Conservation (phyloP, 1,140 invertebrate species). For the Drosophila yakuba region DNA sequence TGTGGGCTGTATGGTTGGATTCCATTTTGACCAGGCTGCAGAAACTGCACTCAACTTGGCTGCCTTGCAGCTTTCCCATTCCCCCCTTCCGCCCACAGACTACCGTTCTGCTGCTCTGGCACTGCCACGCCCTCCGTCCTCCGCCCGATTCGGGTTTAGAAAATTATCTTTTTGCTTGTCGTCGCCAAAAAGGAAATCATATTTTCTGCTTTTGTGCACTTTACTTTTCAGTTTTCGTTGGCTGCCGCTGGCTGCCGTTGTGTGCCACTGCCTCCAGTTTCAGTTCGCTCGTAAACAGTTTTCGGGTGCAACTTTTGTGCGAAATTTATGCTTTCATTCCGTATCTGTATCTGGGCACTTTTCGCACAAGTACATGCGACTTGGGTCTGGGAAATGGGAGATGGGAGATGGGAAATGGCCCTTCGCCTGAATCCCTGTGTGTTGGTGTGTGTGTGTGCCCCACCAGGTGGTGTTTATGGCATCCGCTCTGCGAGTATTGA, state of each 20-base stretch:
- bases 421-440: conserved; percentile 14
- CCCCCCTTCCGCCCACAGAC: not conserved
- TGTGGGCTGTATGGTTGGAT: conserved; percentile 29
- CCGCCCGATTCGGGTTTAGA: conserved; percentile 67
- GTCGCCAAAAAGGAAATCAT: conserved; percentile 84
- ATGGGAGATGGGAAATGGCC: conserved; percentile 50
- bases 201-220: conserved; percentile 84
- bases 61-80: conserved; percentile 46
- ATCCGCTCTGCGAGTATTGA: conserved; percentile 83
- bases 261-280: conserved; percentile 12
- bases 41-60: conserved; percentile 74
- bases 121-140: conserved; percentile 45
- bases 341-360: conserved; percentile 74
- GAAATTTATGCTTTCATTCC: conserved; percentile 78
- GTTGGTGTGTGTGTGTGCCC: conserved; percentile 34
- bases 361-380: conserved; percentile 68
- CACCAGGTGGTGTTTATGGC: conserved; percentile 83
- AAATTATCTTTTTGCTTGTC: conserved; percentile 84
- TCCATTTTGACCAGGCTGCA: conserved; percentile 78
- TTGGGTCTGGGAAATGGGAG: conserved; percentile 51
- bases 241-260: conserved; percentile 45
- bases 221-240: conserved; percentile 81
- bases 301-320: conserved; percentile 82
- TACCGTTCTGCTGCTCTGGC: conserved; percentile 2
- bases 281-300: conserved; percentile 76